Evolutionary conservation across 2,113 vertebrate genomes (phyloP).

Genomic region (Tragelaphus buxtoni): DNA sequence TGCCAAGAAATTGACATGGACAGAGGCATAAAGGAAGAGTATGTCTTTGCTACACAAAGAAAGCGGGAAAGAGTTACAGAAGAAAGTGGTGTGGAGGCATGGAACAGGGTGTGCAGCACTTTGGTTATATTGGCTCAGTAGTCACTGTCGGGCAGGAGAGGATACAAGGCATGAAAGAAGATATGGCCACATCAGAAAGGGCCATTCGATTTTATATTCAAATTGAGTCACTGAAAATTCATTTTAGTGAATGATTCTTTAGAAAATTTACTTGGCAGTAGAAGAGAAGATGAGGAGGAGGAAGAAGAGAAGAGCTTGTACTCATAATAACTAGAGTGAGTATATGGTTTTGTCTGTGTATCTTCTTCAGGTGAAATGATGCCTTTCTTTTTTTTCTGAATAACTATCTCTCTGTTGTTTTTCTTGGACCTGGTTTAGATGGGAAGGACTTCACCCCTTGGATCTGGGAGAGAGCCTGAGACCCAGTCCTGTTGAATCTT

Average conservation of each 20-base stretch:
- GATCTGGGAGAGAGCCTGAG: not conserved
- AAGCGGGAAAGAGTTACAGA: not conserved
- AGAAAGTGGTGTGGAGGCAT: not conserved
- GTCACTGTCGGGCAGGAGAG: not conserved
- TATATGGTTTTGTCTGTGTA: not conserved
- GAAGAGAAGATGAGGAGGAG: not conserved
- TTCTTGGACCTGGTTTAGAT: not conserved
- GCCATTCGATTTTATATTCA: not conserved
- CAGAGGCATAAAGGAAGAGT: not conserved
- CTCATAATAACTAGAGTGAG: not conserved
- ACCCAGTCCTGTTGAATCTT: not conserved
- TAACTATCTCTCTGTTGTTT: not conserved
- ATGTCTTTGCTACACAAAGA: not conserved
- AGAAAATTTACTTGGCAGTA: not conserved
- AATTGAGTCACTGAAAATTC: not conserved
- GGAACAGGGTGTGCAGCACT: not conserved
- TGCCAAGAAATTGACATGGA: not conserved
- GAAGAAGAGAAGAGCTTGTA: not conserved
- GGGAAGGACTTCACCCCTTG: not conserved
- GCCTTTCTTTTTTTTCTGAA: not conserved
- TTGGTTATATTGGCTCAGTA: not conserved
- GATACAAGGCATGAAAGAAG: accelerated
- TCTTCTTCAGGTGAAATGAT: not conserved
- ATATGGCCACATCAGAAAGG: not conserved
- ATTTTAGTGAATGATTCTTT: not conserved